Evolutionary conservation across 2,113 vertebrate species (phyloP).

Genomic region (Xerus inauris): DNA sequence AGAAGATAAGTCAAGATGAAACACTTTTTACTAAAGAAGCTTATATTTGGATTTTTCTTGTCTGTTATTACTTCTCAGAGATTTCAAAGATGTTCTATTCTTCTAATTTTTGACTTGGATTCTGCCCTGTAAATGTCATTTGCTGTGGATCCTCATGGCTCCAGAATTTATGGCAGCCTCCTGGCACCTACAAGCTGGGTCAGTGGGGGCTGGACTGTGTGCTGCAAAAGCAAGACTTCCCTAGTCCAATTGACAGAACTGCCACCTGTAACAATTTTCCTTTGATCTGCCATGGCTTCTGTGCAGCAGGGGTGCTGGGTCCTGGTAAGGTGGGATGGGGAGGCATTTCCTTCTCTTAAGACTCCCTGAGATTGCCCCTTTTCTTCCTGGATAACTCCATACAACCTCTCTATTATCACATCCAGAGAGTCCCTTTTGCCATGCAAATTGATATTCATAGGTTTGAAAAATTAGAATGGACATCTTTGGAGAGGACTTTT

Average conservation of each 20-base stretch:
- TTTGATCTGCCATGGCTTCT: background rate
- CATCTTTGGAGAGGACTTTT: background rate
- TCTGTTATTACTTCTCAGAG: constrained; percentile 81
- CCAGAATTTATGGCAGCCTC: constrained; percentile 87
- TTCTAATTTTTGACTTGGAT: constrained; percentile 81
- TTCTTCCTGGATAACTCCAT: background rate
- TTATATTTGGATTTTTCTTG: constrained; percentile 84
- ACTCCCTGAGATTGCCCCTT: background rate
- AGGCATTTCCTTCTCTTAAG: background rate
- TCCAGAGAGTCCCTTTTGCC: background rate
- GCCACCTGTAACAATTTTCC: too few species aligned
- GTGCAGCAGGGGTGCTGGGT: rapidly evolving
- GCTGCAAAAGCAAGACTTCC: background rate
- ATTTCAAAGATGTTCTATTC: constrained; percentile 78
- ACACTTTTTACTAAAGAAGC: constrained; percentile 92
- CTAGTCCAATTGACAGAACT: rapidly evolving
- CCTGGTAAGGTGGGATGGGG: too few species aligned
- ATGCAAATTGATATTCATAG: background rate
- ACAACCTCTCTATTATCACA: background rate
- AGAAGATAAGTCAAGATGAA: constrained; percentile 93
- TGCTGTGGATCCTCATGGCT: constrained; percentile 77
- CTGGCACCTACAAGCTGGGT: constrained; percentile 59
- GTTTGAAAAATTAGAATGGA: background rate
- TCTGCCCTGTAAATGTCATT: constrained; percentile 85
- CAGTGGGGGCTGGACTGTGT: background rate